Conservation (phyloP, 2,797 vertebrate genomes). For the Ctenopoma multispine region DNA sequence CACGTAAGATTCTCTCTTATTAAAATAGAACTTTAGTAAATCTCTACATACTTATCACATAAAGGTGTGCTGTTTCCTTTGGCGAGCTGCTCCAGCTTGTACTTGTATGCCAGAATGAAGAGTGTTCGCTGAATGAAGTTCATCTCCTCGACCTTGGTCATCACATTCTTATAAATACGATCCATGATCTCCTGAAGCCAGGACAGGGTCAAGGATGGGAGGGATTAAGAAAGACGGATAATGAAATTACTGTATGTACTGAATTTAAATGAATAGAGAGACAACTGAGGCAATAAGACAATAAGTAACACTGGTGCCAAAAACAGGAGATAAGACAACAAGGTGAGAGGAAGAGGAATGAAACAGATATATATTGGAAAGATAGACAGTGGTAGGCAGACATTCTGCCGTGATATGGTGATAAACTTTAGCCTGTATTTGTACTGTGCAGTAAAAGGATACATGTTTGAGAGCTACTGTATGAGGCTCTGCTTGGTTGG, state of each 20-base stretch:
- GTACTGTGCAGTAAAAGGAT: background rate
- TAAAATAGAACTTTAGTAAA: background rate
- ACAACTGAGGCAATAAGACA: background rate
- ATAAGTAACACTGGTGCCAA: background rate
- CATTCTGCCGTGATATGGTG: background rate
- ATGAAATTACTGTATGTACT: background rate
- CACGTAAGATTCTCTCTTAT: background rate
- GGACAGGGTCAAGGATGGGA: too few species aligned
- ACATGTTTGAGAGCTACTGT: background rate
- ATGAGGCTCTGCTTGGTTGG: background rate
- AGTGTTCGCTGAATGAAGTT: slow-evolving; percentile 88
- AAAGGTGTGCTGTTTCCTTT: slow-evolving; percentile 90
- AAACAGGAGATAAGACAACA: background rate
- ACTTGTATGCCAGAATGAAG: slow-evolving; percentile 95
- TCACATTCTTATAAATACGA: slow-evolving; percentile 97
- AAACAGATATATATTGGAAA: background rate
- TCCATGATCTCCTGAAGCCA: slow-evolving; percentile 95
- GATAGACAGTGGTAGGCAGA: background rate
- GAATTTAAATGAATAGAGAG: background rate
- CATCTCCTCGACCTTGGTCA: slow-evolving; percentile 95
- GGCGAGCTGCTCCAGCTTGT: slow-evolving; percentile 95
- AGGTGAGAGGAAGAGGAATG: background rate
- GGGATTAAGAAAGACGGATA: background rate
- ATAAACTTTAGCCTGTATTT: background rate
- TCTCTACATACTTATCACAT: slow-evolving; percentile 87